A percentile compares a stretch with the other conserved stretches of the same genome.
Conservation (phyloP, 2,797 vertebrate genomes). For the Paramormyrops hopkinsi region DNA sequence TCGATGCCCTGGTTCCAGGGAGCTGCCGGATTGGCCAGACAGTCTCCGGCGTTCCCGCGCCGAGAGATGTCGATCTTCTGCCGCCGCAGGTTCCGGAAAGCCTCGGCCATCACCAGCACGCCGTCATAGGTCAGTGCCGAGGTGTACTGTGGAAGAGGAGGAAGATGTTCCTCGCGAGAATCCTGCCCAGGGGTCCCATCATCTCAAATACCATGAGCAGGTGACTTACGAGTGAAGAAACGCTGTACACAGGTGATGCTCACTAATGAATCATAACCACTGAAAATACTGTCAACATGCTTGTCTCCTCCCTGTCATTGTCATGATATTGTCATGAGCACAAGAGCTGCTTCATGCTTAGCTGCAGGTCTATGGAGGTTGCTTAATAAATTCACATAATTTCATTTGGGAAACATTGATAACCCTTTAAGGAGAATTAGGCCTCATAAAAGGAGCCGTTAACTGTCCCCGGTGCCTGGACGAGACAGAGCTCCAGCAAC, state of each 20-base stretch:
- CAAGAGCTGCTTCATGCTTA: neutral
- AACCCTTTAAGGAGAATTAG: conserved; percentile 35
- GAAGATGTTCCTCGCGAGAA: neutral
- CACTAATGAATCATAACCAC: neutral
- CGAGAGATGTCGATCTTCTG: conserved; percentile 97
- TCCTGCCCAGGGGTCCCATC: neutral
- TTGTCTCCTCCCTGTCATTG: neutral
- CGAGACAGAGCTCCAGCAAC: neutral
- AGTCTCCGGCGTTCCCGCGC: conserved; percentile 93
- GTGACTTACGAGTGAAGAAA: neutral
- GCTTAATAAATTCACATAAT: conserved; percentile 45
- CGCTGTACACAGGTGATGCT: neutral
- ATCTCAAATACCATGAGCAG: neutral
- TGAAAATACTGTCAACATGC: neutral
- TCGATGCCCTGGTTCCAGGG: conserved; percentile 98
- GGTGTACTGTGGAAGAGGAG: conserved; percentile 72
- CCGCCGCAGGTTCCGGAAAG: conserved; percentile 88
- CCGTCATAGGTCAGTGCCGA: conserved; percentile 94
- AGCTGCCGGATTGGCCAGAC: conserved; percentile 93
- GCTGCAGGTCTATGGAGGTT: conserved; percentile 4
- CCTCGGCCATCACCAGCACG: conserved; percentile 95
- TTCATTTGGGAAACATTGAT: conserved; percentile 41
- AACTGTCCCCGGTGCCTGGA: neutral
- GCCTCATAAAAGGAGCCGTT: neutral
- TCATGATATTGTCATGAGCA: neutral